Conservation (phyloP, 1,140 invertebrate genomes). For the Oedothorax gibbosus region DNA sequence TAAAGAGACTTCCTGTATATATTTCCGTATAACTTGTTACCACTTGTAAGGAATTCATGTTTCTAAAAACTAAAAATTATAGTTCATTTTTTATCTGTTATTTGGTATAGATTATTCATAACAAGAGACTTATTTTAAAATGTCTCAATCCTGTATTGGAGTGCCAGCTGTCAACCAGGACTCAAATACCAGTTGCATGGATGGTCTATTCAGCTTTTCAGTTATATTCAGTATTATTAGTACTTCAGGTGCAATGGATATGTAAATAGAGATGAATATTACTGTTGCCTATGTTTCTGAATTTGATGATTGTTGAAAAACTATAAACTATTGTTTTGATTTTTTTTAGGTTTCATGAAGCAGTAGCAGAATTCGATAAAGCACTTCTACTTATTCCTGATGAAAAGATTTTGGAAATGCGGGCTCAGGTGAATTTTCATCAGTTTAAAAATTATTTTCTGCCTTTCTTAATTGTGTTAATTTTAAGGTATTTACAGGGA, state of each 20-base stretch:
- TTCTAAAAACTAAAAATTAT: too few species aligned
- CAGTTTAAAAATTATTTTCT: neutral
- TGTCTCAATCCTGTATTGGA: too few species aligned
- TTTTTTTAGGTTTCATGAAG: conserved; percentile 49
- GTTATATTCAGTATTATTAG: too few species aligned
- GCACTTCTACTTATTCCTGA: conserved; percentile 49
- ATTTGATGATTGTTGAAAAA: neutral
- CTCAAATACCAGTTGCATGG: too few species aligned
- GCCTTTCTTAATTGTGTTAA: neutral
- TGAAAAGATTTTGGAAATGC: conserved; percentile 58
- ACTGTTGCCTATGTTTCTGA: neutral
- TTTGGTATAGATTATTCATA: too few species aligned
- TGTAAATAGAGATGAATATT: neutral
- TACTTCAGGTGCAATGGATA: neutral
- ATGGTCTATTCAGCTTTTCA: too few species aligned
- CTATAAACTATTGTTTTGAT: neutral
- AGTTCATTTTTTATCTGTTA: too few species aligned
- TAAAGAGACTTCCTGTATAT: too few species aligned
- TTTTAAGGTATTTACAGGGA: neutral
- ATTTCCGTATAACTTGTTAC: too few species aligned
- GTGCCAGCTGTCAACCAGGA: too few species aligned
- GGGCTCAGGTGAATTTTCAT: conserved; percentile 55
- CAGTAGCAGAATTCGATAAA: conserved; percentile 47
- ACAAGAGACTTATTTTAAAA: too few species aligned
- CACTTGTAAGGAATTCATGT: too few species aligned